phyloP scores from a whole-genome alignment of 1,140 invertebrate genomes.

The Hetaerina americana region DNA sequence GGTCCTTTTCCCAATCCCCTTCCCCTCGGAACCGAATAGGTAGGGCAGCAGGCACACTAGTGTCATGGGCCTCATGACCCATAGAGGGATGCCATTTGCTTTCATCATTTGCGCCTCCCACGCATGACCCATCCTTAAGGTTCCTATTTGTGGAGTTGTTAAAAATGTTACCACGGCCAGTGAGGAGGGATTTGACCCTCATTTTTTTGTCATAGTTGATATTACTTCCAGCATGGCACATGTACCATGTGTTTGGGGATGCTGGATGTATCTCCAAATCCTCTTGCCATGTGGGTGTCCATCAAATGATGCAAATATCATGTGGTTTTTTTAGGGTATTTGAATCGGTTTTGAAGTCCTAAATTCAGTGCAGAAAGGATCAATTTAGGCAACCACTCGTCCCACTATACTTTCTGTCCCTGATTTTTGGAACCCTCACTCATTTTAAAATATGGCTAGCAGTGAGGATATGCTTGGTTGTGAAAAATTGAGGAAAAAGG shows the following conservation, averaged over 20 bases:
- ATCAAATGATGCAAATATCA: neutral
- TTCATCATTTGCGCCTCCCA: neutral
- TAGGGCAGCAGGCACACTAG: neutral
- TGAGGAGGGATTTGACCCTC: neutral
- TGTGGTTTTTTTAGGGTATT: neutral
- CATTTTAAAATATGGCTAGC: neutral
- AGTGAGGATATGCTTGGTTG: neutral
- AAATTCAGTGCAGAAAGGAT: neutral
- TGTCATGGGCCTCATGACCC: neutral
- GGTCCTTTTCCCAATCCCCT: neutral
- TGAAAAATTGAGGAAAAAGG: neutral
- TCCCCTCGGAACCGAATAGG: neutral
- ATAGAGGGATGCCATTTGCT: neutral
- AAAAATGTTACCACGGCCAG: neutral
- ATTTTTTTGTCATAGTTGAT: neutral
- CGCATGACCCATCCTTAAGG: neutral
- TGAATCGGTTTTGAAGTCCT: neutral
- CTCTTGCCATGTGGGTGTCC: neutral
- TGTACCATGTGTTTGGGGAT: neutral
- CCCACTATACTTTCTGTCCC: neutral
- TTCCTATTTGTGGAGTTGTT: neutral
- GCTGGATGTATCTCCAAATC: neutral
- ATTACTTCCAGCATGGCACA: neutral
- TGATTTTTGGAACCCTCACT: neutral
- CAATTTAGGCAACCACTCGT: neutral